These are phyloP conservation scores for Heliopora coerulea DNA, from an alignment of 92 coral and sea anemone species.

Conservation along the genomic window DNA sequence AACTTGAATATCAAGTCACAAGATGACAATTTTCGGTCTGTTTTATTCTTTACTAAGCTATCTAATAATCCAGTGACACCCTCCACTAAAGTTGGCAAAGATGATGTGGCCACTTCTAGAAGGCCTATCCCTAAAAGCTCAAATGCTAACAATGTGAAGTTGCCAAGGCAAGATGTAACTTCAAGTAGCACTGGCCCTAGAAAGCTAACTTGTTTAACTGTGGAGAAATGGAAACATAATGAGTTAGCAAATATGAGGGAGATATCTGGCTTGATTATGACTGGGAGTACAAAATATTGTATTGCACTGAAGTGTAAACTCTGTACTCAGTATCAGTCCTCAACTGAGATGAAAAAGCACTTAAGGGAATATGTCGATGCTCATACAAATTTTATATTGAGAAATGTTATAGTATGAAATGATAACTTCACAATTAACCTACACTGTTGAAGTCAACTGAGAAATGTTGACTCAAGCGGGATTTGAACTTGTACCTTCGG, in stretches of 20 bases:
- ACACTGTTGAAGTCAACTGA: no score
- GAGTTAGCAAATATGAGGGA: slow-evolving; percentile 43
- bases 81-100: slow-evolving; percentile 7
- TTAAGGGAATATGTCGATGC: slow-evolving; percentile 55
- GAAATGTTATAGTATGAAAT: slow-evolving; percentile 41
- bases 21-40: no score
- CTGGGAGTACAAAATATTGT: slow-evolving; percentile 37
- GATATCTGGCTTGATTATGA: slow-evolving; percentile 47
- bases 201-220: slow-evolving; percentile 40
- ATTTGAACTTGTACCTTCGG: no score
- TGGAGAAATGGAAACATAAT: slow-evolving; percentile 49
- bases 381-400: slow-evolving; percentile 47
- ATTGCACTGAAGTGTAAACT: slow-evolving; percentile 41
- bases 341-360: slow-evolving; percentile 42
- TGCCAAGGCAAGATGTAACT: neutral
- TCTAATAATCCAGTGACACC: no score
- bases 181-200: slow-evolving; percentile 25
- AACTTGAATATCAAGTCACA: no score
- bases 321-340: slow-evolving; percentile 47
- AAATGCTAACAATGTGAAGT: neutral
- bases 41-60: no score
- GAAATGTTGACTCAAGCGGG: no score
- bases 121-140: neutral
- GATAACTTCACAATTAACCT: no score
- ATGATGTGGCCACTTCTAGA: neutral